Base-by-base conservation (phyloP, 2,797 vertebrate species). In the Hyperoplus lanceolatus region DNA sequence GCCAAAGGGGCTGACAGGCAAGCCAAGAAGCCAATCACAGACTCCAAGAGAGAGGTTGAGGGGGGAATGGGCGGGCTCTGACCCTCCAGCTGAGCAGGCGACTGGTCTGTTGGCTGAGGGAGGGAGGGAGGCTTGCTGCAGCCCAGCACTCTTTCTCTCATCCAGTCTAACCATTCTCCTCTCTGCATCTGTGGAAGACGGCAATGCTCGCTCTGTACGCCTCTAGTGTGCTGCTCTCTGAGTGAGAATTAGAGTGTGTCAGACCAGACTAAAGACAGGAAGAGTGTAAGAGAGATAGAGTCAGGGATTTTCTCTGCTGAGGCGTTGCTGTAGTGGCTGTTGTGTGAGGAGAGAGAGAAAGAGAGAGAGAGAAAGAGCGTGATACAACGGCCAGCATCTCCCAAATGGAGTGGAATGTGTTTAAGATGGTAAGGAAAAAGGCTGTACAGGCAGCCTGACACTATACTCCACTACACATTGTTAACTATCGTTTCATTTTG, bases 331-430 rank as follows among this genome's bases (percentile, higher is more conserved):
- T 83, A 72, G 29, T 29, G 29, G 86, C 84, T 87, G 86, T 82
- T 89, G 88, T 87, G 86, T 91, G 89, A 84, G 90, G 86, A 84
- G 79, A 85, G 89, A 73, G 70, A 29, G 29, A 29, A 29, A 29
- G 29, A 29, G 29, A 56, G 63, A 74, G 84, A 79, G 77, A 75
- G 82, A 63, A 67, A 64, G 67, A 77, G 57, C 80, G 78, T 75
- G 86, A 88, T 88, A 91, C 93, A 89, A 91, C 94, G 90, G 88
- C 91, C 89, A 88, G 94, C 91, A 94, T 96, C 96, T 97, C 97
- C 97, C 97, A 97, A 96, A 99, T 99, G 98, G 98, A 99, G 97
- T 99, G 98, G 98, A 98, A 98, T 98, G 98, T 98, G 97, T 99
- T 99, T 97, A 98, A 99, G 96, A 99, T 99, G 98, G 98, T 99